A percentile compares a stretch with the other conserved stretches of the same genome.
These are phyloP conservation scores for Zaprionus ghesquierei DNA, from an alignment of 1,140 invertebrate species.

Conservation along the genomic window DNA sequence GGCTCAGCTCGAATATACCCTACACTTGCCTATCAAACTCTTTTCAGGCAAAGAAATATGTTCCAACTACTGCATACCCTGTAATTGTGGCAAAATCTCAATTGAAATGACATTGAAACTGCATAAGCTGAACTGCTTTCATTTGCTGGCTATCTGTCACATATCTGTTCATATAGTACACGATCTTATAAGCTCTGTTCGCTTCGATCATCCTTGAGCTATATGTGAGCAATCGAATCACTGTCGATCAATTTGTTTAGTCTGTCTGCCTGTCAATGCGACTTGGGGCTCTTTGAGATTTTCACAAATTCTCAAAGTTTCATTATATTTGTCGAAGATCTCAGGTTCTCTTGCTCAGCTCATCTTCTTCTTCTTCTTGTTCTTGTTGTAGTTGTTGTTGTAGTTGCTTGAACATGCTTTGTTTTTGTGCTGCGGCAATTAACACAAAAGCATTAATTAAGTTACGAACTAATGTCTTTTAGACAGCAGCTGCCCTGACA, in stretches of 20 bases:
- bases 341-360: conserved; percentile 1
- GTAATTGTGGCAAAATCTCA: not conserved
- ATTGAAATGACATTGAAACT: too few relatives aligned
- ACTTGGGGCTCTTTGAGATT: too few relatives aligned
- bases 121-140: too few relatives aligned
- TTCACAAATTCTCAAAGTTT: conserved; percentile 7
- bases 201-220: not conserved
- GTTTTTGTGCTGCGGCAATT: conserved; percentile 58
- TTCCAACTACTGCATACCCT: not conserved
- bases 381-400: conserved; percentile 21
- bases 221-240: not conserved
- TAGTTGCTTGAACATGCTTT: conserved; percentile 16
- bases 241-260: conserved; percentile 5
- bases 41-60: too few relatives aligned
- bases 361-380: conserved; percentile 14
- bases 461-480: conserved; percentile 76
- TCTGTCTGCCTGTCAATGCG: conserved; percentile 6
- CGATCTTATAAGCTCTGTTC: not conserved
- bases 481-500: conserved; percentile 65
- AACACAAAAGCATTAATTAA: conserved; percentile 79
- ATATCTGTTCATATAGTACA: not conserved
- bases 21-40: too few relatives aligned
- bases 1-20: not conserved
- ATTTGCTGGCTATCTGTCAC: not conserved
- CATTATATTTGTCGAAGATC: conserved; percentile 19